Percentiles rank a stretch among this genome's conserved stretches.
These are phyloP conservation scores for Plecotus auritus DNA, from an alignment of 2,113 vertebrate genomes.

Conservation along the genomic window DNA sequence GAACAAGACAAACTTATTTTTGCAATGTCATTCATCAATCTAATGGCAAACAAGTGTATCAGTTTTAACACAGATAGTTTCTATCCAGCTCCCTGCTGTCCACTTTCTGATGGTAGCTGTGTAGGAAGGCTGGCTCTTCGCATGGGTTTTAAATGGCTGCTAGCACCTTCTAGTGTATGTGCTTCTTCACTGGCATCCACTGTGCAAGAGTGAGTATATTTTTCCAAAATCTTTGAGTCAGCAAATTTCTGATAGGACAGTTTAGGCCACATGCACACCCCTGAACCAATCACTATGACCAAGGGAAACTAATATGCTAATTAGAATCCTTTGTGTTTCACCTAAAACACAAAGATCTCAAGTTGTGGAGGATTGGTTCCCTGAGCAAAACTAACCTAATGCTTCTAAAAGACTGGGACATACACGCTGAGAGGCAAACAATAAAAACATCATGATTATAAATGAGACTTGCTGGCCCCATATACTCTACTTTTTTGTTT, in stretches of 20 bases:
- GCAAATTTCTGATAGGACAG: background rate
- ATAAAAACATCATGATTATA: too few species aligned
- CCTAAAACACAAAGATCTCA: background rate
- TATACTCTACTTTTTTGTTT: background rate
- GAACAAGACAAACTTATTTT: background rate
- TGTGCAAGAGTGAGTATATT: background rate
- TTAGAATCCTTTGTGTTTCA: background rate
- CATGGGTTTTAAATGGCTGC: too few species aligned
- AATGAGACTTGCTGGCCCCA: background rate
- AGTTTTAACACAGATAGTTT: background rate
- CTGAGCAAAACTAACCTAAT: background rate
- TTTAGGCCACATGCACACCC: background rate
- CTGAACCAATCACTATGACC: background rate
- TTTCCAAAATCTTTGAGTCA: background rate
- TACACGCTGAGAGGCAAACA: background rate
- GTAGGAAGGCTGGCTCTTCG: background rate
- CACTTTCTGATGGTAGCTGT: background rate
- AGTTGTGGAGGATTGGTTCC: fast-evolving
- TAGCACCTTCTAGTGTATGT: background rate
- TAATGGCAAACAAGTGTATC: background rate
- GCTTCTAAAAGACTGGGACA: background rate
- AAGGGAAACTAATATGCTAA: background rate
- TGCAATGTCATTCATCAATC: background rate
- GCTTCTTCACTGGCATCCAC: background rate
- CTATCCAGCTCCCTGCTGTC: background rate